Base-by-base conservation (phyloP, 1,140 invertebrate species). In the Conopomorpha cramerella region DNA sequence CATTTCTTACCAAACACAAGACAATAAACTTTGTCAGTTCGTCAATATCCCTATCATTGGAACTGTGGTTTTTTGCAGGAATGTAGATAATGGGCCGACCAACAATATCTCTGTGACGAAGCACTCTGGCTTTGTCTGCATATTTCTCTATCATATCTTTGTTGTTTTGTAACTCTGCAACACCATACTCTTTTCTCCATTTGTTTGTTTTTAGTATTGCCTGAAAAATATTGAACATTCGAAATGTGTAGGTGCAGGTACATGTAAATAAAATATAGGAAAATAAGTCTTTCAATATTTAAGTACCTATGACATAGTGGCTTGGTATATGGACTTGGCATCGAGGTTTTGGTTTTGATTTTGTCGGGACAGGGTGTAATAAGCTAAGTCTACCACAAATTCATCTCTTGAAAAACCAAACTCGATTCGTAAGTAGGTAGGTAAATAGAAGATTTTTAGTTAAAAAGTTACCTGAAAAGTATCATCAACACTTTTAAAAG, bases 21-120 rank as follows among this genome's bases (percentile, higher is more conserved):
- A 90, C 87, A 62, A 89, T 89, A 53, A 89, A 90, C 46, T 86
- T 85, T 4, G 86, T 89, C 16, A 89, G 62, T 47, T 89, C 86
- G 54, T 89, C 85, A 49, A 90, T 84, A 50, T 87, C 81, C 45
- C 87, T 79, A 12, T 86, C 84, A 55, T 81, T 85, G 2, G 81
- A 84, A 62, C 83, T 87, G 54, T 90, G 87, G 60, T 88, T 87
- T 59, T 85, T 88, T 8, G 86, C 85, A 38, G 87, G 86, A 53
- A 90, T 89, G 52, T 89, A 89, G 34, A 90, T 80, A 16, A 90
- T 85, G 17, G 88, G 87, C 45, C 88, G 71, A 0, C 87, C 87
- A 39, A 79, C 56, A 52, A 86, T 83, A 53, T 90, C 88, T 36
- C 87, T 71, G 48, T 88, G 86, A 39, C 82, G 66, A 30, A 89